Evolutionary conservation across 2,797 vertebrate genomes (phyloP).

Genomic region (Lophura swinhoii): DNA sequence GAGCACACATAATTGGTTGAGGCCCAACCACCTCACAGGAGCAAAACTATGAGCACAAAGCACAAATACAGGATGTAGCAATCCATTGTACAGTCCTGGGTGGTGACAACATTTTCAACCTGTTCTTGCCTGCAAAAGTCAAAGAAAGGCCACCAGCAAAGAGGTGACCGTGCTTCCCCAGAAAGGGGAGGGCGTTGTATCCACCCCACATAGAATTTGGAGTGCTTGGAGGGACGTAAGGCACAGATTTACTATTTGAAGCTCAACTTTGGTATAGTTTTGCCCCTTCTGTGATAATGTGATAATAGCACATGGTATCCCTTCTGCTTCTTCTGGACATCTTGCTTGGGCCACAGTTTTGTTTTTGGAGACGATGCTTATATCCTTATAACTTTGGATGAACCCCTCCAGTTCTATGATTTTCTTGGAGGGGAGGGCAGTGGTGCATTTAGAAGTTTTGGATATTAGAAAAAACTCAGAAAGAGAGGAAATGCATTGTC

Average conservation of each 20-base stretch:
- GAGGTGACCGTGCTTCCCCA: rapidly evolving
- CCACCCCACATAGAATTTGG: rapidly evolving
- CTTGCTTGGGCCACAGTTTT: rapidly evolving
- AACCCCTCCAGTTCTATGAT: background rate
- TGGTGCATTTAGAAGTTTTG: background rate
- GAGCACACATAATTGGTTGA: background rate
- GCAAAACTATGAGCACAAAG: background rate
- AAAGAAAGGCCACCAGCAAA: background rate
- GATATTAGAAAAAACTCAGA: too few species aligned
- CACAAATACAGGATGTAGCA: background rate
- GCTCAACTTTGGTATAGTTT: rapidly evolving
- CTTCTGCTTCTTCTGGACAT: rapidly evolving
- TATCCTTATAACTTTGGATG: background rate
- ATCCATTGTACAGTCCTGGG: too few species aligned
- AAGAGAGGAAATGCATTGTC: too few species aligned
- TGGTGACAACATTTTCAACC: background rate
- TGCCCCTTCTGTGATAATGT: background rate
- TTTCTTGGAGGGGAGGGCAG: background rate
- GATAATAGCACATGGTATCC: background rate
- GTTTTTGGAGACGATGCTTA: too few species aligned
- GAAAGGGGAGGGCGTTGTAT: background rate
- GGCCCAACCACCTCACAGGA: background rate
- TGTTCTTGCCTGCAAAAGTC: background rate
- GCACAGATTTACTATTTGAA: background rate
- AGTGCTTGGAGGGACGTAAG: background rate